These are phyloP conservation scores for Sepioteuthis lessoniana DNA, from an alignment of 2,888 invertebrate genomes.

Conservation along the genomic window DNA sequence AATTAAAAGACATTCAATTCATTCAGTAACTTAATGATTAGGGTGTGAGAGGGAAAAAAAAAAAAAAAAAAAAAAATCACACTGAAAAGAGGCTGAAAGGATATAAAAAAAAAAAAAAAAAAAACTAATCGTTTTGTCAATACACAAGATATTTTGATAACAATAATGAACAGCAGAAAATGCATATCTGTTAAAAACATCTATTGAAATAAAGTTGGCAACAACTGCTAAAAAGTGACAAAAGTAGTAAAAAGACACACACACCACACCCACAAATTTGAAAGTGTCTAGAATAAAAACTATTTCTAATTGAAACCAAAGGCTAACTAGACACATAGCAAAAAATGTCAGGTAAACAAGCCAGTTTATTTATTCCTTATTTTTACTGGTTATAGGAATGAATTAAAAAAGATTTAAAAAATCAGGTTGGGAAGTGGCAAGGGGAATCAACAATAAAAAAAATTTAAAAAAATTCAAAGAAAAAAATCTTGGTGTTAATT, in stretches of 20 bases:
- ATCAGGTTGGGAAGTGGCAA: neutral
- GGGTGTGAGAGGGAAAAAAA: too few relatives aligned
- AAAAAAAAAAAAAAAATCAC: neutral
- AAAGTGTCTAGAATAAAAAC: neutral
- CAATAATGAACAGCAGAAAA: neutral
- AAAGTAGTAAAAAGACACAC: neutral
- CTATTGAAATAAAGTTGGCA: neutral
- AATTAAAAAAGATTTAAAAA: neutral
- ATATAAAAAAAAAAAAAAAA: too few relatives aligned
- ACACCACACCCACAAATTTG: neutral
- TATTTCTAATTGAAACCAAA: constrained; percentile 5
- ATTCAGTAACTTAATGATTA: neutral
- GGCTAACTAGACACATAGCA: neutral
- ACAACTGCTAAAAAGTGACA: neutral
- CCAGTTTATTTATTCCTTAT: neutral
- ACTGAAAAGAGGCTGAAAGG: neutral
- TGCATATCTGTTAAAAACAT: neutral
- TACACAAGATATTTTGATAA: neutral
- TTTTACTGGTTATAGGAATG: neutral
- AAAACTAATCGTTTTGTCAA: neutral
- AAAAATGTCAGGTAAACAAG: neutral
- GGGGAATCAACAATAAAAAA: neutral
- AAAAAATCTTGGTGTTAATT: neutral
- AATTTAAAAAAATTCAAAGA: neutral
- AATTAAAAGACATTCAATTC: neutral